Evolutionary conservation across 2,888 invertebrate genomes (phyloP), one percentile per base, ranked within the genome.

Genomic region (Nesidiocoris tenuis): DNA sequence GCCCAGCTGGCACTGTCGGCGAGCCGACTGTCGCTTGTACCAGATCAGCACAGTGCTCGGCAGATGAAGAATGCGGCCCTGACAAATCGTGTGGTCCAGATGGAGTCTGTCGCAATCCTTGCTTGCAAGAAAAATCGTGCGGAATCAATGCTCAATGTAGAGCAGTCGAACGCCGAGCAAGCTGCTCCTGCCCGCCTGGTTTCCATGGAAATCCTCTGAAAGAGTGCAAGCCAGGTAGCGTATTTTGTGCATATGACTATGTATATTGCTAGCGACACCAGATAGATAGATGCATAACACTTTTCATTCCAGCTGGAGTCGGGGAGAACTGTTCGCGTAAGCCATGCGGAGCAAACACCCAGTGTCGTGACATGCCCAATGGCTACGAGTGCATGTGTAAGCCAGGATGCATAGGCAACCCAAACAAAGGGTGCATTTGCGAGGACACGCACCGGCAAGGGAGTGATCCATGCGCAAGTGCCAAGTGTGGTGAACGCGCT

Each of bases 131-230:
- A 55, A 90, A 90, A 7, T 89, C 91, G 25, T 95, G 95, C 81
- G 95, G 95, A 16, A 84, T 88, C 25, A 94, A 94, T 83, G 93
- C 94, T 0, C 92, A 94, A 81, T 95, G 95, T 82, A 88, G 92
- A 57, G 91, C 94, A 9, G 86, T 91, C 18, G 89, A 91, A 80
- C 87, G 92, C 82, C 86, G 86, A 80, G 90, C 94, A 0, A 90
- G 93, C 81, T 93, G 93, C 81, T 88, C 89, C 0, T 93, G 93
- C 81, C 91, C 91, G 19, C 90, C 89, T 0, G 90, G 91, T 61
- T 91, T 88, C 82, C 87, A 88, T 79, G 92, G 92, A 75, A 91
- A 91, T 83, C 90, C 92, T 0, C 83, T 85, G 59, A 84, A 87
- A 3, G 90, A 90, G 82, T 92, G 92, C 82, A 78, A 78, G 66